Base-by-base conservation (phyloP, 1,140 invertebrate genomes). In the Idris sp. region DNA sequence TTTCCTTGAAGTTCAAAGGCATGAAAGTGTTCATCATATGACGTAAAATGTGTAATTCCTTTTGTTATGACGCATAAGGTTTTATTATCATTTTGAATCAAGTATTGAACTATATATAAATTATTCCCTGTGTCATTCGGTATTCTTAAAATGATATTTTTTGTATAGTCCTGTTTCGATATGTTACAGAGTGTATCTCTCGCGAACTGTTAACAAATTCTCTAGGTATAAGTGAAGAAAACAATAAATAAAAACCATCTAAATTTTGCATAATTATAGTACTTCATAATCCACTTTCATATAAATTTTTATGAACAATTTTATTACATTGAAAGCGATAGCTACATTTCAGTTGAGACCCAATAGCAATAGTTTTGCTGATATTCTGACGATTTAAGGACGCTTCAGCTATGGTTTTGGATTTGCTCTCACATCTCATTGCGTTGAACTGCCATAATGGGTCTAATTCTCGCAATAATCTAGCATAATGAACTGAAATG, bases 11-110 rank as follows among this genome's bases (percentile, higher is more conserved):
- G 4, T 10, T 48, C 11, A 15, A 51, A 64, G 0, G 59, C 59
- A 43, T 33, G 44, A 43, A 10, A 64, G 51, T 64, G 44, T 2
- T 35, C 8, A 41, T 64, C 18, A 33, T 43, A 64, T 4, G 35
- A 19, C 18, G 22, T 18, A 49, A 10, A 11, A 41, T 64, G 10
- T 4, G 44, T 43, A 25, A 64, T 8, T 16, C 51, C 36, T 22
- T 43, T 40, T 9, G 10, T 10, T 22, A 51, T 26, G 25, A 64
- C 28, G 14, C 7, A 11, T 2, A 43, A 0, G 11, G 41, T 64
- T 8, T 51, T 7, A 16, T 2, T 25, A 31, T 62, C 6, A 26
- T 16, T 1, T 33, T 35, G n/a, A 0, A 64, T 31, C n/a, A 64
- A 11, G 26, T 2, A 1, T 5, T 64, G 16, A 26, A 64, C n/a